Evolutionary conservation across 2,888 invertebrate species (phyloP), one percentile per base, ranked within the genome.

Genomic region (Bombyx huttoni): DNA sequence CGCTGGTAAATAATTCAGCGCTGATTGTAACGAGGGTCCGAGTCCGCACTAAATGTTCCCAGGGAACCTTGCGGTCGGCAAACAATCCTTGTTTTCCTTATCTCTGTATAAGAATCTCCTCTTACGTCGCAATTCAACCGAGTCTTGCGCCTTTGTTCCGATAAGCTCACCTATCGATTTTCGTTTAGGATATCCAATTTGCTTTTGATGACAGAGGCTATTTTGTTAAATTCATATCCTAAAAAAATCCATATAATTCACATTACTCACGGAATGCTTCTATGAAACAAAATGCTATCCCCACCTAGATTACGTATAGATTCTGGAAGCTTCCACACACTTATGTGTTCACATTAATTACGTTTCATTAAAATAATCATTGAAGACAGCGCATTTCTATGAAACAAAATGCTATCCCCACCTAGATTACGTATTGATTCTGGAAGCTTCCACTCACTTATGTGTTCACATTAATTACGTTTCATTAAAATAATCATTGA

Each of bases 21-120:
- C 70, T 78, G 78, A 84, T 79, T 83, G 84, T 82, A 80, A 81
- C 78, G 75, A 81, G 82, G 82, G 81, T 82, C 78, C 76, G 73
- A 73, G 66, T 65, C 70, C 71, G 69, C 65, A 76, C 78, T 80
- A 81, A 85, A 82, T 78, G 82, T 75, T 78, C 78, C 69, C 71
- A 56, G 67, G 75, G 64, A 79, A 64, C 73, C 71, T 66, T 72
- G 72, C 67, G 73, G 73, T 73, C 70, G 65, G 72, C 75, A 68
- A 74, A 73, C 73, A 73, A 67, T 67, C 64, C 70, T 67, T 73
- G 72, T 76, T 75, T 74, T 70, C 73, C 75, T 78, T 76, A 78
- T 77, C 74, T 71, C 56, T 52, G 62, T 62, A 56, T 67, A 66
- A 66, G 68, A 68, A 75, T 75, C 72, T 71, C 51, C 61, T 59